Evolutionary conservation across 2,113 vertebrate genomes (phyloP), one percentile per base, ranked within the genome.

Genomic region (Gobius niger): DNA sequence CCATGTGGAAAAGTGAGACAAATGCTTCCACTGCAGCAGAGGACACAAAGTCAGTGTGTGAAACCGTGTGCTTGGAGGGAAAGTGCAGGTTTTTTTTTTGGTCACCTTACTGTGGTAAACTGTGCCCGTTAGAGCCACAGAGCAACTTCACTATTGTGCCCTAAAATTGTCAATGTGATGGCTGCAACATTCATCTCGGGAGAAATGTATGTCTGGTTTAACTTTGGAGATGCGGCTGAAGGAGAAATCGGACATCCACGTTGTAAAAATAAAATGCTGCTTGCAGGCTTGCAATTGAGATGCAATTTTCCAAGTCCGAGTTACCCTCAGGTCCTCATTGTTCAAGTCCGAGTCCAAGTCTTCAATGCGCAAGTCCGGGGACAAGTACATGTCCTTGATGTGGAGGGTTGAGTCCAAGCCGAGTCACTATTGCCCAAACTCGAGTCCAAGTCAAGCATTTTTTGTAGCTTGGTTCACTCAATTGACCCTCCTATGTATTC

Each of bases 91-190:
- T 67, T 51, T 68, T 65, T 83, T 68, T 67, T 78, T 68, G 71
- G 74, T 63, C 6, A 24, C 44, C 7, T 67, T 61, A 71, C 6
- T 47, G 15, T 4, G 50, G 68, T 82, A 68, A 19, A 60, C 24
- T 70, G 78, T 51, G 66, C 61, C 71, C 49, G 69, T 69, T 10
- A 11, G 67, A 80, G 73, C 67, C 56, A 72, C 76, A 85, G 15
- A 49, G 47, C 75, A 76, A 76, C 81, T 85, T 81, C 70, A 57
- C 67, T 64, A 80, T 84, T 87, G 81, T 88, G 85, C 75, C 78
- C 70, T 87, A 13, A 14, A 88, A 92, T 86, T 85, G 83, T 81
- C 78, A 65, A 76, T 19, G 85, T 90, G 89, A 91, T 88, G 87
- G 80, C 82, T 67, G 49, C 77, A 86, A 92, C 92, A 12, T 49